Base-by-base conservation (phyloP, 2,888 invertebrate genomes). In the Diaperis boleti region DNA sequence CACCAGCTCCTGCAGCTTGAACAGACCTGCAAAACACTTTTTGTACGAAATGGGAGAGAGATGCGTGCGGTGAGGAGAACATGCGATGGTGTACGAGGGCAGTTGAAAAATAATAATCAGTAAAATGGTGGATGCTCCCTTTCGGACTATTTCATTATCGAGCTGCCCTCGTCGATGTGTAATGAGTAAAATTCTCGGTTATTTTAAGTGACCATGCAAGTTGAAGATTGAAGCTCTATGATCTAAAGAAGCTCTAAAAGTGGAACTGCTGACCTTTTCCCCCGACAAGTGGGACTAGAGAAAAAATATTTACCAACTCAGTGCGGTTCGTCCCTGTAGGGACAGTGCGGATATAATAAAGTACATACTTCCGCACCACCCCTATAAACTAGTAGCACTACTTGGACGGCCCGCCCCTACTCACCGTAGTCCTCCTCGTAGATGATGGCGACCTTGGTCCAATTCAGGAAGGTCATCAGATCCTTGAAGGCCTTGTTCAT, bases 371-470 rank as follows among this genome's bases (percentile, higher is more conserved):
- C n/a, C n/a, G n/a, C n/a, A n/a, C n/a, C n/a, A n/a, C n/a, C n/a
- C n/a, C n/a, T n/a, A n/a, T n/a, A n/a, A n/a, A n/a, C n/a, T n/a
- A n/a, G n/a, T n/a, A n/a, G n/a, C n/a, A n/a, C n/a, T n/a, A n/a
- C n/a, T n/a, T n/a, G n/a, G n/a, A n/a, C n/a, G n/a, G n/a, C n/a
- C n/a, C n/a, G n/a, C n/a, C n/a, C n/a, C n/a, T 26, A 72, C 86
- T 85, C 76, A 94, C 94, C 94, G 77, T 90, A 89, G 73, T 95
- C 95, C 74, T 96, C 94, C 77, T 98, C 96, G 76, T 96, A 97
- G 39, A 98, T 89, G 56, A 98, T 91, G 0, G 95, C 96, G 75
- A 96, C 94, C 77, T 91, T 89, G 1, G 94, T 94, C 97, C 97
- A 97, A 79, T 95, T 94, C 64, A 96, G 87, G 79, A 93, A 93